Base-by-base conservation (phyloP, 2,888 invertebrate genomes). In the Ceratothoa steindachneri region DNA sequence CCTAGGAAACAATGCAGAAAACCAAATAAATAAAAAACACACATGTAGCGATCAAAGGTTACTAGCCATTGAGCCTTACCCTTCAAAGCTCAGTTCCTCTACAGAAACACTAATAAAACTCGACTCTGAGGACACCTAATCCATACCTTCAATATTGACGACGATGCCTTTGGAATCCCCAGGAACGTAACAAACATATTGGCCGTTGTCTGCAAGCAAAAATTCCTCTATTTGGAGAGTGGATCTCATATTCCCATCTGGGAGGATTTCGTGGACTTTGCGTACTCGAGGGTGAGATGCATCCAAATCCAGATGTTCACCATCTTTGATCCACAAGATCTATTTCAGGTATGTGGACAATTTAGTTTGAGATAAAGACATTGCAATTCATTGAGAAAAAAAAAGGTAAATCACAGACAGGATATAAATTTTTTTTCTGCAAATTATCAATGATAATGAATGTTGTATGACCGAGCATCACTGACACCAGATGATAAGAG, bases 301-400 rank as follows among this genome's bases (percentile, higher is more conserved):
- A 2, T 69, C 71, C 41, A 77, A 71, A 30, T 15, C 24, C 19
- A 79, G 51, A 67, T 74, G 67, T 2, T 70, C 31, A 1, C 79
- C 79, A 55, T 77, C 76, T 53, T 77, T 79, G 51, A 79, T 65
- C 79, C 79, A 79, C 15, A 79, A 52, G 3, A 79, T 68, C 79
- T 75, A 60, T n/a, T n/a, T n/a, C n/a, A n/a, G n/a, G n/a, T n/a
- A n/a, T n/a, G 1, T 19, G 19, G 15, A 51, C 19, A 51, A 2
- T 51, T 51, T 51, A 51, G 19, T 51, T 51, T 51, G 52, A 19
- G 19, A 51, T 51, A 51, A 41, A 41, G 19, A 51, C 19, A n/a
- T n/a, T n/a, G n/a, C n/a, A n/a, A n/a, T n/a, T n/a, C n/a, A n/a
- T n/a, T n/a, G n/a, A n/a, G n/a, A n/a, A n/a, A n/a, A n/a, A n/a